Evolutionary conservation across 2,797 vertebrate species (phyloP).

Genomic region (Molossus alvarezi): DNA sequence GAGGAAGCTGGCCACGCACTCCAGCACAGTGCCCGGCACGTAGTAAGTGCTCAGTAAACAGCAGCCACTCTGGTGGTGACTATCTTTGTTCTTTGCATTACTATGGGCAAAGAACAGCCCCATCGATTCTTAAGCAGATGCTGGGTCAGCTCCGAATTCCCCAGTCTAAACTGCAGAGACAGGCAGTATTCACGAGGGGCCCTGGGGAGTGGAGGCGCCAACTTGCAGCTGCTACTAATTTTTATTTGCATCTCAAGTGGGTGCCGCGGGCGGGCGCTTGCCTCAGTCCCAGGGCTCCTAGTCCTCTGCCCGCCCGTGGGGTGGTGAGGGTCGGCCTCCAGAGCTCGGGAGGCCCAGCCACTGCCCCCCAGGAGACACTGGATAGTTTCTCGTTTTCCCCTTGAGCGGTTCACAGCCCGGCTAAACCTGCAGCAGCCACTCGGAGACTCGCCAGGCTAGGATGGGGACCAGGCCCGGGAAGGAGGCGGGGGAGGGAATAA

Average conservation of each 20-base stretch:
- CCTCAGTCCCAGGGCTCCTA: neutral
- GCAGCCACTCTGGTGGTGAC: accelerated
- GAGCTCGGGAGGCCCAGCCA: neutral
- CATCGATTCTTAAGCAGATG: neutral
- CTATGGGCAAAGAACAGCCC: accelerated
- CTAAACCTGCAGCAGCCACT: constrained; percentile 3
- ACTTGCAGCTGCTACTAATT: neutral
- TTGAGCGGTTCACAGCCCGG: constrained; percentile 76
- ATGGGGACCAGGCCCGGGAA: constrained; percentile 4
- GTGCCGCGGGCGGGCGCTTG: accelerated
- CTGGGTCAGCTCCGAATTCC: neutral
- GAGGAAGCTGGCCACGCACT: accelerated
- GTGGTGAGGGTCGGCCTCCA: neutral
- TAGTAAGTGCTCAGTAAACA: neutral
- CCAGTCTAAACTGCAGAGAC: neutral
- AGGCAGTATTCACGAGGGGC: accelerated
- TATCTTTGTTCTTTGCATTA: accelerated
- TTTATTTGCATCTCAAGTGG: neutral
- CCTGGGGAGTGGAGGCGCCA: accelerated
- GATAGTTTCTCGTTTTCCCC: constrained; percentile 83
- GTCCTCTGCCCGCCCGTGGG: accelerated
- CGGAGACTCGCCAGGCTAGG: neutral
- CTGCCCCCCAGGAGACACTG: constrained; percentile 60
- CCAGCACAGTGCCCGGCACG: accelerated
- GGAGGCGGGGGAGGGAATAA: neutral